These are phyloP conservation scores for Drosophila rufa DNA, from an alignment of 1,140 invertebrate genomes.

Conservation along the genomic window DNA sequence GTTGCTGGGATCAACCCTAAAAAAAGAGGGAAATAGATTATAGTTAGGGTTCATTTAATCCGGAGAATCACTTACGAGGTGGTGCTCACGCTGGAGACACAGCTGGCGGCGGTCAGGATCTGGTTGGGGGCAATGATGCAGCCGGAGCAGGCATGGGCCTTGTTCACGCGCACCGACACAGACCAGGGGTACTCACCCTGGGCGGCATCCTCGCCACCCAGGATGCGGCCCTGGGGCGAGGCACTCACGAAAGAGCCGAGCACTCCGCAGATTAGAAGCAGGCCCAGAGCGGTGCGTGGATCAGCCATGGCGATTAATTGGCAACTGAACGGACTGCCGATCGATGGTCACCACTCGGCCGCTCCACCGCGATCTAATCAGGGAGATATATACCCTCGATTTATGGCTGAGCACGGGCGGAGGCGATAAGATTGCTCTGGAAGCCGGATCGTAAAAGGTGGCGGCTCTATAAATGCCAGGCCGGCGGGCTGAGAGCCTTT, in stretches of 20 bases:
- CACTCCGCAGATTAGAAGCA: conserved; percentile 41
- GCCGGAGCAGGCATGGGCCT: conserved; percentile 54
- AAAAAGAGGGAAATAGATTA: no score
- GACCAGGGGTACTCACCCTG: conserved; percentile 58
- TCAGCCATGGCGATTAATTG: conserved; percentile 63
- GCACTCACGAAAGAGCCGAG: not conserved
- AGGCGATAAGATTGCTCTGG: conserved; percentile 22
- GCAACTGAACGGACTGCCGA: conserved; percentile 55
- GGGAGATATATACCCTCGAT: conserved; percentile 5
- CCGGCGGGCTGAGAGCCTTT: conserved; percentile 1
- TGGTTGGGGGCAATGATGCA: conserved; percentile 37
- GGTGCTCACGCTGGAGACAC: conserved; percentile 52
- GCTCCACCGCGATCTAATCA: conserved; percentile 36
- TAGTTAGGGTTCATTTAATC: no score
- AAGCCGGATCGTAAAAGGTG: conserved; percentile 25
- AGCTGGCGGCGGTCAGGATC: conserved; percentile 68
- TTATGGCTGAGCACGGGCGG: conserved; percentile 3
- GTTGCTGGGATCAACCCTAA: conserved; percentile 15
- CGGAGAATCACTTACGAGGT: conserved; percentile 56
- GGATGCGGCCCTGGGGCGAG: conserved; percentile 56
- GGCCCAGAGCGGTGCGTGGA: conserved; percentile 41
- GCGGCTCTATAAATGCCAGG: conserved; percentile 26
- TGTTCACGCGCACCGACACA: conserved; percentile 65
- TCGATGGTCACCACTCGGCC: conserved; percentile 7
- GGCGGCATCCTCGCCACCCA: conserved; percentile 64